phyloP scores from a whole-genome alignment of 1,140 invertebrate species.

The Drosophila obscura region DNA sequence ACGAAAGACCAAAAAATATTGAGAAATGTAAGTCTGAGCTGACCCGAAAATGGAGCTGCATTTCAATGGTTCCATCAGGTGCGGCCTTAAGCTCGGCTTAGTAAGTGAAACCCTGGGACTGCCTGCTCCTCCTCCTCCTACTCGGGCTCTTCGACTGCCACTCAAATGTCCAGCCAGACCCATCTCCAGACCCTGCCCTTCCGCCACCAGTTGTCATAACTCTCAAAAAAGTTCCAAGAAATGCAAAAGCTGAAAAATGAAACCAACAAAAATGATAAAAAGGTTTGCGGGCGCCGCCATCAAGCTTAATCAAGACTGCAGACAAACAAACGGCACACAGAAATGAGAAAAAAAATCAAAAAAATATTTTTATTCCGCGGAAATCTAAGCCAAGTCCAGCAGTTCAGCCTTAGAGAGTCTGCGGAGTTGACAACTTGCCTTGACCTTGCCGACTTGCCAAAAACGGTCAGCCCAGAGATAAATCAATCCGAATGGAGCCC shows the following conservation, averaged over 20 bases:
- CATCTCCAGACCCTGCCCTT: conserved; percentile 1
- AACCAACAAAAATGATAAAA: conserved; percentile 27
- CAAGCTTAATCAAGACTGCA: conserved; percentile 72
- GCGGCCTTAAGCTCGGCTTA: conserved; percentile 70
- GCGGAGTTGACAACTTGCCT: conserved; percentile 71
- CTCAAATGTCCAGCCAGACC: conserved; percentile 21
- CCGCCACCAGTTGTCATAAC: conserved; percentile 69
- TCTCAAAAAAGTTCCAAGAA: conserved; percentile 64
- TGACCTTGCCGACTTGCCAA: conserved; percentile 71
- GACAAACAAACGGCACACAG: conserved; percentile 38
- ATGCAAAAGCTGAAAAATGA: conserved; percentile 53
- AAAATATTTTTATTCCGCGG: conserved; percentile 57
- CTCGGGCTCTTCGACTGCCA: conserved; percentile 44
- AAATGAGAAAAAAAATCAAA: conserved; percentile 3
- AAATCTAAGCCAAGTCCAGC: conserved; percentile 56
- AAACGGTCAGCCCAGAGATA: conserved; percentile 70
- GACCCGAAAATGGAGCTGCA: conserved; percentile 24
- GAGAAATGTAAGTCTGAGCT: conserved; percentile 15
- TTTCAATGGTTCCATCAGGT: conserved; percentile 53
- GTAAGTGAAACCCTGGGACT: conserved; percentile 71
- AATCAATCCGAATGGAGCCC: conserved; percentile 48
- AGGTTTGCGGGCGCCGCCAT: conserved; percentile 62
- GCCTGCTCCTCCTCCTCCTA: conserved; percentile 27
- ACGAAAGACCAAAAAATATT: conserved; percentile 11
- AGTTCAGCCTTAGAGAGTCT: conserved; percentile 24